Conservation (phyloP, 2,888 invertebrate genomes). For the Drosophila atroscutellata region DNA sequence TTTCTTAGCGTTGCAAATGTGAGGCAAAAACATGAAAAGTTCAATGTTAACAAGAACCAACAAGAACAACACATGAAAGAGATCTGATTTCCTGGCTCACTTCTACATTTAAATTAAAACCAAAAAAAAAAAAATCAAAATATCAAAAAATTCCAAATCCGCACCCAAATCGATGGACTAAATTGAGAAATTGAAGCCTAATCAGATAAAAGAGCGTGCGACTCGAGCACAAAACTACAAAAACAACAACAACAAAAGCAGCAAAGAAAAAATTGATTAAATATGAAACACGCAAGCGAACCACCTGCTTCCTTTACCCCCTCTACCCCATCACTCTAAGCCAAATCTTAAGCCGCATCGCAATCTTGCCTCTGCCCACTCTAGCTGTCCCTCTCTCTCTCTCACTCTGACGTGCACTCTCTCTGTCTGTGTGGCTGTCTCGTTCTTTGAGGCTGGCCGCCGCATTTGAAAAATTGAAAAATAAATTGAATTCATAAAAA, state of each 20-base stretch:
- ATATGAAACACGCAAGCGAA: constrained; percentile 79
- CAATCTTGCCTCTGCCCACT: constrained; percentile 12
- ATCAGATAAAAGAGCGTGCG: constrained; percentile 77
- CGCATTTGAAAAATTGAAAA: constrained; percentile 74
- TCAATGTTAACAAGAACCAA: constrained; percentile 70
- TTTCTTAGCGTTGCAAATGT: background rate
- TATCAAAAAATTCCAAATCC: constrained; percentile 10
- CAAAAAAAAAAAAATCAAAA: background rate
- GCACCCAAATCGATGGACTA: constrained; percentile 61
- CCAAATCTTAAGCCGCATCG: constrained; percentile 48
- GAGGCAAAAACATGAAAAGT: constrained; percentile 52
- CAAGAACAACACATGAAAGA: background rate
- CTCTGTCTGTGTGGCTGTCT: constrained; percentile 3
- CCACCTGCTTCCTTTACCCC: constrained; percentile 34
- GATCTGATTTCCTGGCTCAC: constrained; percentile 24
- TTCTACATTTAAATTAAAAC: constrained; percentile 15
- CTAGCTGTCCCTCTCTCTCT: background rate
- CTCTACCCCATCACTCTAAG: constrained; percentile 5
- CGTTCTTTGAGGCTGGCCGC: constrained; percentile 37
- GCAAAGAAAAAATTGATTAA: constrained; percentile 74
- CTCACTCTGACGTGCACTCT: background rate
- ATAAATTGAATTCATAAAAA: constrained; percentile 75
- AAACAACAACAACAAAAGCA: constrained; percentile 17
- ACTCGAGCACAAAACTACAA: constrained; percentile 33
- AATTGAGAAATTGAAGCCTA: constrained; percentile 80